Conservation (phyloP, 64 coral and sea anemone genomes). For the Montipora capricornis region DNA sequence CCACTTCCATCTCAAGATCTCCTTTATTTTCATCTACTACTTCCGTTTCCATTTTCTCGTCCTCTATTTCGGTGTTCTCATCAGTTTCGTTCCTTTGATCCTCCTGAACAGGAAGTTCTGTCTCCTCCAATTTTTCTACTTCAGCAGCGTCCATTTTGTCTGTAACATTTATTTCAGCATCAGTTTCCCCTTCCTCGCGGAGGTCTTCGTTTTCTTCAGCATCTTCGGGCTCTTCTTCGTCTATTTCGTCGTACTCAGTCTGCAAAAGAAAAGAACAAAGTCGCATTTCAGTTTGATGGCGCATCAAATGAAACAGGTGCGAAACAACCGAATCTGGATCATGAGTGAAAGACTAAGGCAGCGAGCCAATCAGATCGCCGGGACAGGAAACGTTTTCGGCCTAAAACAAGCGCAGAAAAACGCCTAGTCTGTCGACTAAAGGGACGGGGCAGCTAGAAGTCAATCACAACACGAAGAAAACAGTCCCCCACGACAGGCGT, state of each 20-base stretch:
- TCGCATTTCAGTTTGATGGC: background rate
- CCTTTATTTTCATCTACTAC: background rate
- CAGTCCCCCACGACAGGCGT: too few relatives aligned
- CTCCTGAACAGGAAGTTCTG: background rate
- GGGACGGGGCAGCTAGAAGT: too few relatives aligned
- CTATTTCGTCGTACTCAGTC: constrained; percentile 28
- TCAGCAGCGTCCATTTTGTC: constrained; percentile 21
- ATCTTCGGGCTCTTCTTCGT: constrained; percentile 65
- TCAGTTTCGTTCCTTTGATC: background rate
- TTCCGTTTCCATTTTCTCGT: background rate
- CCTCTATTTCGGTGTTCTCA: background rate
- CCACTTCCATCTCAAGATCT: constrained; percentile 13
- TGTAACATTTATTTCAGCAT: background rate
- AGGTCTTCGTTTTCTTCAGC: constrained; percentile 39
- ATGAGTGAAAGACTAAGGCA: background rate
- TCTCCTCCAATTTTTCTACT: background rate
- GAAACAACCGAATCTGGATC: background rate
- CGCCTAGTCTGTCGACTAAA: background rate
- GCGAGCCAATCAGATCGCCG: background rate
- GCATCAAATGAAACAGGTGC: background rate
- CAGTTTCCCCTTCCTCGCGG: constrained; percentile 57
- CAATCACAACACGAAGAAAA: too few relatives aligned
- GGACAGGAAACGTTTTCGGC: background rate
- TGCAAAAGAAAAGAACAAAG: background rate
- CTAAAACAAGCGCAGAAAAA: background rate